Conservation (phyloP, 2,797 vertebrate species). For the Halcyon smyrnensis region DNA sequence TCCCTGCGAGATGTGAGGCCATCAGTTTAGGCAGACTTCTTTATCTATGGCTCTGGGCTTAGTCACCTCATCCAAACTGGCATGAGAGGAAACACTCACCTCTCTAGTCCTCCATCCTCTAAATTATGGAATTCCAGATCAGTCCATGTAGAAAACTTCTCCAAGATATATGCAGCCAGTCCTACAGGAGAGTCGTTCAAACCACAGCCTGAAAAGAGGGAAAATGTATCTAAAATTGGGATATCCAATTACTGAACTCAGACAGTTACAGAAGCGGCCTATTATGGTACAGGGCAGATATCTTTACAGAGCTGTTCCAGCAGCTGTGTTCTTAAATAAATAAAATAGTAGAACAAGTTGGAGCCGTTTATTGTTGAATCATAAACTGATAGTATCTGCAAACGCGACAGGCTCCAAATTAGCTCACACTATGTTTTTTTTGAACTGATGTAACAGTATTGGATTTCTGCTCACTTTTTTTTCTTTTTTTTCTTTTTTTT, state of each 20-base stretch:
- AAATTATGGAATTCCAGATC: slow-evolving; percentile 58
- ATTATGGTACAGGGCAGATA: background rate
- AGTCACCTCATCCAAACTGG: background rate
- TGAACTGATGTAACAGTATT: background rate
- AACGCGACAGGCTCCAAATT: background rate
- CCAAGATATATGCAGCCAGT: slow-evolving; percentile 81
- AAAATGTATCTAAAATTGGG: background rate
- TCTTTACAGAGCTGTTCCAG: background rate
- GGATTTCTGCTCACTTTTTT: slow-evolving; percentile 31
- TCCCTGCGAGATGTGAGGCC: fast-evolving
- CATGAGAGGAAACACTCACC: slow-evolving; percentile 1
- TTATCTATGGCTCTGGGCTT: background rate
- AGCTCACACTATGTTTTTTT: background rate
- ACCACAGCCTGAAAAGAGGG: slow-evolving; percentile 70
- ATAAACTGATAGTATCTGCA: background rate
- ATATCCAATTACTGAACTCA: background rate
- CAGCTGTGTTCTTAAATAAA: background rate
- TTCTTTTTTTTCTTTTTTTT: background rate
- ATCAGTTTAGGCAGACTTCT: background rate
- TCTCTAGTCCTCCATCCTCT: slow-evolving; percentile 82
- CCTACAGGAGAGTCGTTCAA: slow-evolving; percentile 82
- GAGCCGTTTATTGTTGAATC: background rate
- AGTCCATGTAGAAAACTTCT: slow-evolving; percentile 83
- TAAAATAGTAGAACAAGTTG: background rate
- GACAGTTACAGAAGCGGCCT: background rate